Evolutionary conservation across 1,140 invertebrate species (phyloP).

Genomic region (Eufriesea mexicana): DNA sequence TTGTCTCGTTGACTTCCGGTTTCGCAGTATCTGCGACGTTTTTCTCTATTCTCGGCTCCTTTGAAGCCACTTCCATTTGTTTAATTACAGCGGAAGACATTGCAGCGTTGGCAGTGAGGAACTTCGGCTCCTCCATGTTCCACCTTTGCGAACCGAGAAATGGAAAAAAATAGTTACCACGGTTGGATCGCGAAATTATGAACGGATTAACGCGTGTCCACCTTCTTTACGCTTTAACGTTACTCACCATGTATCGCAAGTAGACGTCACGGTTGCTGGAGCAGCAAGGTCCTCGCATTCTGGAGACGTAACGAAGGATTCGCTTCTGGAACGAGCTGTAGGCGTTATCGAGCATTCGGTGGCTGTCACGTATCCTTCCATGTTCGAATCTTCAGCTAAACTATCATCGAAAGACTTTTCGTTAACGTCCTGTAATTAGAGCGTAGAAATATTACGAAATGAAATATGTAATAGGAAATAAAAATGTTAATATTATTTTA

Average conservation of each 20-base stretch:
- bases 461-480: no score
- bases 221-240: not conserved
- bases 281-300: constrained; percentile 82
- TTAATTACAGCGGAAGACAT: not conserved
- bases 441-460: constrained; percentile 4
- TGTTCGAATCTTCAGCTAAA: constrained; percentile 83
- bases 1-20: not conserved
- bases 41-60: not conserved
- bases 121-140: constrained; percentile 24
- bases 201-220: not conserved
- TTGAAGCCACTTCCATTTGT: constrained; percentile 8
- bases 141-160: not conserved
- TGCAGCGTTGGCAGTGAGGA: not conserved
- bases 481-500: no score
- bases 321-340: constrained; percentile 84
- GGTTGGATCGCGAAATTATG: not conserved
- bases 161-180: not conserved
- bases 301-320: constrained; percentile 86
- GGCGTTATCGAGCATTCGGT: constrained; percentile 86
- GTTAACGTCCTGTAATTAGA: constrained; percentile 30
- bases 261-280: constrained; percentile 31
- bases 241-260: constrained; percentile 33
- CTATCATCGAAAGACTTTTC: constrained; percentile 59
- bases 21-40: not conserved
- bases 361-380: constrained; percentile 87